Percentiles rank a stretch among this genome's conserved stretches.
Conservation (phyloP, 2,888 invertebrate species). For the Cynaeus angustus region DNA sequence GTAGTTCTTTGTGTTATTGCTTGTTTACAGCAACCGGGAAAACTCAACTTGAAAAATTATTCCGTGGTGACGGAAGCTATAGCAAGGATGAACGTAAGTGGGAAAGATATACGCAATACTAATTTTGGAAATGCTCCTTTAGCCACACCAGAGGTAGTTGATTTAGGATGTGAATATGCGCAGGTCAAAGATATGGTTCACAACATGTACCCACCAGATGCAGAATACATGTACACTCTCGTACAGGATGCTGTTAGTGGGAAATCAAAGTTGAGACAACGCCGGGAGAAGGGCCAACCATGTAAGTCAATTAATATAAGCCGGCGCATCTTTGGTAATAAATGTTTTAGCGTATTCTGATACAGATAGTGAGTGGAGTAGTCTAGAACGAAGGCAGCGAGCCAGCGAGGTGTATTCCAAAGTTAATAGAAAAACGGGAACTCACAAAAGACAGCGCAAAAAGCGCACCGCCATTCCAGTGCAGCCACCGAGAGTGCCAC, state of each 20-base stretch:
- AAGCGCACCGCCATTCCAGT: conserved; percentile 88
- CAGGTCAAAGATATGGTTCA: conserved; percentile 79
- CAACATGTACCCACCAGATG: conserved; percentile 73
- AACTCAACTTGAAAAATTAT: conserved; percentile 91
- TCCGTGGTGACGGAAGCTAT: conserved; percentile 92
- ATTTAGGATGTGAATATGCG: conserved; percentile 83
- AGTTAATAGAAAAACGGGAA: conserved; percentile 79
- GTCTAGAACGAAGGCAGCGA: conserved; percentile 76
- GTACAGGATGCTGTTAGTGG: conserved; percentile 78
- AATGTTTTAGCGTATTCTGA: conserved; percentile 83
- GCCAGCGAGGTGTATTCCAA: conserved; percentile 78
- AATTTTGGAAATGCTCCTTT: conserved; percentile 81
- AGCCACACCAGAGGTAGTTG: conserved; percentile 85
- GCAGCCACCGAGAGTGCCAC: conserved; percentile 81
- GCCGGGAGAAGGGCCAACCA: conserved; percentile 79
- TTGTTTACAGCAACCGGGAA: conserved; percentile 84
- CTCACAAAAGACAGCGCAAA: conserved; percentile 82
- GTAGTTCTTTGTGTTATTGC: conserved; percentile 24
- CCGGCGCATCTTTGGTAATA: conserved; percentile 8
- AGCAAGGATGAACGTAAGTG: conserved; percentile 79
- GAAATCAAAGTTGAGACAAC: conserved; percentile 76
- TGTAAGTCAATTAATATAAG: conserved; percentile 70
- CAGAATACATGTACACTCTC: conserved; percentile 80
- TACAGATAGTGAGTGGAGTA: conserved; percentile 92
- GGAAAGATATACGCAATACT: conserved; percentile 72